phyloP scores from a whole-genome alignment of 2,888 invertebrate species.

The Melitaea athalia region DNA sequence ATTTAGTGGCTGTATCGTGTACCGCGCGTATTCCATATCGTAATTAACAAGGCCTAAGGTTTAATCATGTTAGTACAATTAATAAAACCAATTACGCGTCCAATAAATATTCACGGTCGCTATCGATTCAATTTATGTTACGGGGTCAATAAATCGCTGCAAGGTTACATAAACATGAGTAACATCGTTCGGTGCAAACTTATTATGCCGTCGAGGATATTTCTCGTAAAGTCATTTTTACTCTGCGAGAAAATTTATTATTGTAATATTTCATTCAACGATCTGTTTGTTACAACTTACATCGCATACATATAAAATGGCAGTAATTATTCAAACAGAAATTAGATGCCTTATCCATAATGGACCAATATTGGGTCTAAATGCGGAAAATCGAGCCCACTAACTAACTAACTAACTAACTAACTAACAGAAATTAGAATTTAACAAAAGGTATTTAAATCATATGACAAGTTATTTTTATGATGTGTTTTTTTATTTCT shows the following conservation, averaged over 20 bases:
- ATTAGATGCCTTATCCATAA: too few relatives aligned
- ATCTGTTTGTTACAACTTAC: neutral
- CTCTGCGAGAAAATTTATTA: neutral
- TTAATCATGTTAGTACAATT: slow-evolving; percentile 7
- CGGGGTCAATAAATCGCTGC: slow-evolving; percentile 20
- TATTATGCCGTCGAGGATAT: neutral
- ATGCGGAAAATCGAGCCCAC: too few relatives aligned
- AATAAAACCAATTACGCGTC: slow-evolving; percentile 22
- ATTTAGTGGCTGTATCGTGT: neutral
- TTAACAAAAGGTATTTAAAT: too few relatives aligned
- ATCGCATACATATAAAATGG: slow-evolving; percentile 2
- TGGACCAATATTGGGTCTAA: too few relatives aligned
- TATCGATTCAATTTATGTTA: slow-evolving; percentile 16
- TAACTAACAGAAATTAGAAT: too few relatives aligned
- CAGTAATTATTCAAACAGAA: too few relatives aligned
- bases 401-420: too few relatives aligned
- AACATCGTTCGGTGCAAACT: neutral
- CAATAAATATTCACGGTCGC: slow-evolving; percentile 24
- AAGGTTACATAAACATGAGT: slow-evolving; percentile 14
- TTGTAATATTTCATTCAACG: neutral
- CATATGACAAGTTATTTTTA: too few relatives aligned
- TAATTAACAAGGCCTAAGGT: slow-evolving; percentile 1
- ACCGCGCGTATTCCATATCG: neutral
- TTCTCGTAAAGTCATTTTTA: neutral
- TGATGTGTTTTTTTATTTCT: too few relatives aligned